Base-by-base conservation (phyloP, 2,888 invertebrate species). In the Dendrolimus houi region DNA sequence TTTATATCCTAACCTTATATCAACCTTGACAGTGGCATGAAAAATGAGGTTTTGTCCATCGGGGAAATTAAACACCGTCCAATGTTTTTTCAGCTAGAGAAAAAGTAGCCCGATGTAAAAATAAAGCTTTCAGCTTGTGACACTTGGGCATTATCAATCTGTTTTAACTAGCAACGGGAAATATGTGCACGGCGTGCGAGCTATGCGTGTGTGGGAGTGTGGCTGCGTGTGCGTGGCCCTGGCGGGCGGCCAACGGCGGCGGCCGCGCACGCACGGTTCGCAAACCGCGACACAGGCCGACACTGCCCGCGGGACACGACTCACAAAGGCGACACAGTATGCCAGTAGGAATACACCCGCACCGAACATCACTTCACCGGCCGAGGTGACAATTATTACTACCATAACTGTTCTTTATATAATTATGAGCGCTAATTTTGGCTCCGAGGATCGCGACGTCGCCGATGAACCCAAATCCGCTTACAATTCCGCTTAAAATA, bases 11-110 rank as follows among this genome's bases (percentile, higher is more conserved):
- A 86, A 89, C 89, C 88, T 89, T 87, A 87, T 85, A 87, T 87
- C 83, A 85, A 88, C 89, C 89, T 89, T 89, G 89, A 87, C 88
- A 88, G 82, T 85, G 84, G 74, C 78, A 84, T 87, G 86, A 86
- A 83, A 84, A 83, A 86, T 83, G 72, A 74, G 72, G 70, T 75
- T 74, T 71, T 74, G 76, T 74, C 79, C 79, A 77, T 84, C 77
- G 72, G 64, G 78, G 83, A 83, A 83, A 83, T 83, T 79, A 79
- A 81, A 81, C 79, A 79, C 81, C 77, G 74, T 64, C 66, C 64
- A 67, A 64, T 66, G 64, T 67, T 67, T 67, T 67, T 67, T 60
- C 55, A 63, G 64, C 65, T 64, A 54, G 54, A 58, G 68, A 76
- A 78, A 79, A 78, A 76, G 75, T 73, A 72, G 71, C 66, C 65